These are phyloP conservation scores for Paramormyrops kingsleyae DNA, from an alignment of 2,113 vertebrate genomes.

Conservation along the genomic window DNA sequence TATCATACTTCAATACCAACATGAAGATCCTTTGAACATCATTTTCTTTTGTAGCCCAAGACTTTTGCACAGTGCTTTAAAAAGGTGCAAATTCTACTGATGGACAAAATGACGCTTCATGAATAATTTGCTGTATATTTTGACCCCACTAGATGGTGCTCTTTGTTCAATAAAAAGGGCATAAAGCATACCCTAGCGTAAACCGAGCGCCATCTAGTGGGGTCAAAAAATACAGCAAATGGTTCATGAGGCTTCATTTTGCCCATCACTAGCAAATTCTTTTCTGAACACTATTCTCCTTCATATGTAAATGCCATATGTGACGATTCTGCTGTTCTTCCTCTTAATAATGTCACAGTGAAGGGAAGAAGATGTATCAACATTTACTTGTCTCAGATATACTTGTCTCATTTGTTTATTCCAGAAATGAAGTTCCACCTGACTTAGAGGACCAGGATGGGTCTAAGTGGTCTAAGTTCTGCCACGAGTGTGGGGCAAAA, in stretches of 20 bases:
- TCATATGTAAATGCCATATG: neutral
- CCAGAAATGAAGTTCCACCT: conserved; percentile 55
- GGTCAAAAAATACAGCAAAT: neutral
- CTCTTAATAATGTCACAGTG: neutral
- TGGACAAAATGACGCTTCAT: neutral
- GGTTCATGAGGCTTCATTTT: neutral
- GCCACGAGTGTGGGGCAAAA: conserved; percentile 87
- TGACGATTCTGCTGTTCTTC: neutral
- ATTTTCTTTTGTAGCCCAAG: too few relatives aligned
- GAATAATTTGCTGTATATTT: neutral
- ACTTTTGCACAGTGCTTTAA: too few relatives aligned
- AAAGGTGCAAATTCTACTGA: neutral
- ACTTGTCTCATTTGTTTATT: conserved; percentile 17
- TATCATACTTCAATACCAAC: too few relatives aligned
- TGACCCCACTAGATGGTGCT: neutral
- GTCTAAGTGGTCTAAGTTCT: conserved; percentile 78
- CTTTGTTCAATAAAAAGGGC: neutral
- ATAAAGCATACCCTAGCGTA: neutral
- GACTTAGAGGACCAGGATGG: conserved; percentile 51
- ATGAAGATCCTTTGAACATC: too few relatives aligned
- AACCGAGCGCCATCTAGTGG: neutral
- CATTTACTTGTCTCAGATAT: neutral
- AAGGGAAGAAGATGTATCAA: neutral
- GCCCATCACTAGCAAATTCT: neutral
- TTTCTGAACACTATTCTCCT: neutral